Percentiles rank a stretch among this genome's conserved stretches.
These are phyloP conservation scores for Onychomys arenicola DNA, from an alignment of 2,797 vertebrate species.

Conservation along the genomic window DNA sequence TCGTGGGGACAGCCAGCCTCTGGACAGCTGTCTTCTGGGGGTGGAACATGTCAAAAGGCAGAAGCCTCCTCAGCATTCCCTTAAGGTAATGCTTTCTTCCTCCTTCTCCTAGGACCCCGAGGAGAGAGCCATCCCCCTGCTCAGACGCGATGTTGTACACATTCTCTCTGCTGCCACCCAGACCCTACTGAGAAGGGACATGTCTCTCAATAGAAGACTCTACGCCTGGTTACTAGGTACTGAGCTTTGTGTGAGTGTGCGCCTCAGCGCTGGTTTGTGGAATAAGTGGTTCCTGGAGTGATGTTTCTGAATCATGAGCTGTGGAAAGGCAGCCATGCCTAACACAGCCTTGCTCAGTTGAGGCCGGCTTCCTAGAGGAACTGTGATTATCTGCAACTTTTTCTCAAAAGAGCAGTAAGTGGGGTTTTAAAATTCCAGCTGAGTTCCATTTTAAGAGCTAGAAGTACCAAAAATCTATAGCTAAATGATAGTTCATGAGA, in stretches of 20 bases:
- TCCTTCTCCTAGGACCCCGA: slow-evolving; percentile 81
- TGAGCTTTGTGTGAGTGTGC: neutral
- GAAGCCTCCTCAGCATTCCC: neutral
- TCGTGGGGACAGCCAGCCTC: neutral
- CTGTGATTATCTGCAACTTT: neutral
- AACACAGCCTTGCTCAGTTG: fast-evolving
- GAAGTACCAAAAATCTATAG: neutral
- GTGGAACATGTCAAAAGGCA: neutral
- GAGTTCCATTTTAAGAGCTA: slow-evolving; percentile 43
- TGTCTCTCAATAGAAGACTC: slow-evolving; percentile 98
- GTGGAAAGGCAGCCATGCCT: fast-evolving
- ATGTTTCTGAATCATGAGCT: neutral
- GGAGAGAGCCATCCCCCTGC: slow-evolving; percentile 88
- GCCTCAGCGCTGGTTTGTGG: neutral
- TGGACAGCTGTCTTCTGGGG: neutral
- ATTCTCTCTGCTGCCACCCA: slow-evolving; percentile 94
- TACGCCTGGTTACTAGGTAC: slow-evolving; percentile 98
- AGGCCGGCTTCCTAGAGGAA: neutral
- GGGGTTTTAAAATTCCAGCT: neutral
- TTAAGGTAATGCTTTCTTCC: neutral
- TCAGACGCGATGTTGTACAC: slow-evolving; percentile 88
- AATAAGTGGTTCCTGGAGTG: no score
- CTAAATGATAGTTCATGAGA: neutral
- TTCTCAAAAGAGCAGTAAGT: neutral
- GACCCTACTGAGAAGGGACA: slow-evolving; percentile 96